Evolutionary conservation across 1,140 invertebrate species (phyloP), one percentile per base, ranked within the genome.

Genomic region (Adoxophyes honmai): DNA sequence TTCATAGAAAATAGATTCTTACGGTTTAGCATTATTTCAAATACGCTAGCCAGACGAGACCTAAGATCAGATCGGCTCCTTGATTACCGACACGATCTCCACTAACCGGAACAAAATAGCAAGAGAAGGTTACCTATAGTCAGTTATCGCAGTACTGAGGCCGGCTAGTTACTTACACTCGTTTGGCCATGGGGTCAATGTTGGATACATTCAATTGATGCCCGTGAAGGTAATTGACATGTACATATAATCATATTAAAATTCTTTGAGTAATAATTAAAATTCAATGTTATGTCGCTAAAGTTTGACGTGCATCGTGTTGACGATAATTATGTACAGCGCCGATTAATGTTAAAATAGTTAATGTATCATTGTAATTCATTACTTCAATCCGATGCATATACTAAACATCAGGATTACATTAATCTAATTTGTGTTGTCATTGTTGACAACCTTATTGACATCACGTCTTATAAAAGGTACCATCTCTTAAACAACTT

Each of bases 121-220:
- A 70, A 61, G 61, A 75, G 62, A 54, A 54, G 52, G 52, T 36
- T 54, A 33, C 42, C 42, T 48, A 48, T 48, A 48, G 21, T 48
- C 42, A 33, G 42, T 48, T 48, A 48, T 62, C 59, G 65, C 65
- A 28, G 63, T 28, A 9, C 58, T 71, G 59, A 72, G 73, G 69
- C 44, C 69, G 56, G 34, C 58, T 33, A 37, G 36, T 58, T 60
- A 56, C 59, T 59, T 59, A 55, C 34, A 42, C 51, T 56, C 52
- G 56, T 63, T 64, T 62, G 63, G 62, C 69, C 73, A 64, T 70
- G 63, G 56, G 60, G 64, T 72, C 69, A 70, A 59, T 68, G 69
- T 60, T 72, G 51, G 48, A 39, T 51, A 66, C 62, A 60, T 66
- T 66, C 37, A 62, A 66, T 62, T 69, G 44, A 64, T 64, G 65